These are phyloP conservation scores for Aphelenchoides fujianensis DNA, from an alignment of 1,140 invertebrate genomes.

Conservation along the genomic window DNA sequence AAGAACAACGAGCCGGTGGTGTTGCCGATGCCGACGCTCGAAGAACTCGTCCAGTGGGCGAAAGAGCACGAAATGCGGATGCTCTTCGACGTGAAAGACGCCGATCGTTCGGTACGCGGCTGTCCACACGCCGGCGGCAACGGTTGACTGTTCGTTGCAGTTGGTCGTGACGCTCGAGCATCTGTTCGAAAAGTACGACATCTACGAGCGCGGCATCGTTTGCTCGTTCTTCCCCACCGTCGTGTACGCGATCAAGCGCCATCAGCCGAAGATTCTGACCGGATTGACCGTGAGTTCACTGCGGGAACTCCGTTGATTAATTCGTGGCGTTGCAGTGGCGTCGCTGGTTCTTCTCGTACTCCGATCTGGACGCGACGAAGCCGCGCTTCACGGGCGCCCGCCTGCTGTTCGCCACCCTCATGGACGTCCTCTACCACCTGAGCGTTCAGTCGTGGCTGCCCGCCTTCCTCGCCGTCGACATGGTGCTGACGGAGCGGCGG, in stretches of 20 bases:
- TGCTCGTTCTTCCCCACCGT: slow-evolving; percentile 71
- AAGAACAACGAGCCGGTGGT: slow-evolving; percentile 3
- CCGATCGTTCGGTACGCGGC: slow-evolving; percentile 26
- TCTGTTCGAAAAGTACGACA: slow-evolving; percentile 66
- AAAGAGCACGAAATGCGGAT: slow-evolving; percentile 52
- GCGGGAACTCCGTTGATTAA: no score
- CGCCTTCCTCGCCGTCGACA: slow-evolving; percentile 55
- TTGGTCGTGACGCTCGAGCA: slow-evolving; percentile 47
- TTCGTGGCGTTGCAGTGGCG: no score
- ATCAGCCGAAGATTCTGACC: slow-evolving; percentile 52
- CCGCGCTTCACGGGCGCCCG: slow-evolving; percentile 47
- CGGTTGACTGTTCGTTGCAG: background rate
- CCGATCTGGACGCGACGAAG: slow-evolving; percentile 55
- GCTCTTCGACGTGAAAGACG: slow-evolving; percentile 61
- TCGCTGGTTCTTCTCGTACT: slow-evolving; percentile 52
- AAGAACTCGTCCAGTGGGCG: slow-evolving; percentile 57
- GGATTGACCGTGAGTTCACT: no score
- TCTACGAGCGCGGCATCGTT: slow-evolving; percentile 69
- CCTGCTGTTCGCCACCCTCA: slow-evolving; percentile 31
- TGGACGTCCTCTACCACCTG: slow-evolving; percentile 49
- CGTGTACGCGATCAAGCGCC: slow-evolving; percentile 68
- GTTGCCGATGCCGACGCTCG: slow-evolving; percentile 51
- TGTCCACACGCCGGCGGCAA: slow-evolving; percentile 13
- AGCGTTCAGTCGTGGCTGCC: slow-evolving; percentile 49
- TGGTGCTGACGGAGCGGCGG: slow-evolving; percentile 54